Base-by-base conservation (phyloP, 2,888 invertebrate species). In the Pandemis heparana region DNA sequence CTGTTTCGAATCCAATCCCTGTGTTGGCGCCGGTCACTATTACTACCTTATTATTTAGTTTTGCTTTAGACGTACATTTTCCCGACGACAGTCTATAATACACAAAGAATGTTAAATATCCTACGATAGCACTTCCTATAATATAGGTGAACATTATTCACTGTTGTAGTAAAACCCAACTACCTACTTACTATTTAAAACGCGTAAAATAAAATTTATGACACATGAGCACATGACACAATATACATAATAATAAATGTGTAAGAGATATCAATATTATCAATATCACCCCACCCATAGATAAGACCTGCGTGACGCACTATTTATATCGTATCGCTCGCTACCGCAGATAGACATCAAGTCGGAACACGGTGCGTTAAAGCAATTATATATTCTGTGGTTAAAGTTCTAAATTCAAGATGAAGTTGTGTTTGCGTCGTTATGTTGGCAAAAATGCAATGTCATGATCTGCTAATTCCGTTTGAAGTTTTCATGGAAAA, bases 1-100 rank as follows among this genome's bases (percentile, higher is more conserved):
- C 90, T 3, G 88, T 88, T 74, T 86, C 85, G 71, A 78, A 87
- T 48, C 90, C 90, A 18, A 91, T 87, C n/a, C 89, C 89, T 0
- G 86, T 84, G 76, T 89, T 89, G 0, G 87, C 81, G 32, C 90
- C 90, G 3, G 90, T 90, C 59, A 91, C 82, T 12, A 90, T 86
- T 0, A 95, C 86, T 23, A 87, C 81, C 79, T 86, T 90, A 46
- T 80, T 77, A 8, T 74, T 75, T 81, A 89, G 82, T 72, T 72
- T 80, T 48, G 71, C 76, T 18, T 80, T 72, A 62, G 81, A 79
- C 1, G 67, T 80, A 67, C 82, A 86, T 70, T 75, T 80, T 32
- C 82, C 80, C 38, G 77, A 79, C 12, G 78, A 78, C 43, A 80
- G 72, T 74, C 80, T 85, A 71, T 64, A 48, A 51, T 63, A 71